Evolutionary conservation across 2,113 vertebrate genomes (phyloP), one percentile per base, ranked within the genome.

Genomic region (Peromyscus leucopus): DNA sequence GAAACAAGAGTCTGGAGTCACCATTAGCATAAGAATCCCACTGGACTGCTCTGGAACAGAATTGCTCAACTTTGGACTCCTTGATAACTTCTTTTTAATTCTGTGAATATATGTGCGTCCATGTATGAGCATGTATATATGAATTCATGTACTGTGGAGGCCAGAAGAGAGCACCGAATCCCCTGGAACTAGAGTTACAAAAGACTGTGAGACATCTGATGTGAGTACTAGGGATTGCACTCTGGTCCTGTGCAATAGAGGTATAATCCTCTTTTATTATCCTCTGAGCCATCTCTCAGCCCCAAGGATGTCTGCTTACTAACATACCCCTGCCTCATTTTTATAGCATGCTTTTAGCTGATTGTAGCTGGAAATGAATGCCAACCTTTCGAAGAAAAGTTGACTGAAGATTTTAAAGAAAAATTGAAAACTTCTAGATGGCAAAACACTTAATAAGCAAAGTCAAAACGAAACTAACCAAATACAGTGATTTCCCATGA

Each of bases 371-470:
- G 7, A 39, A 63, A 24, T 82, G 65, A 82, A 95, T 91, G 21
- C 36, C 94, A 69, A 33, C 33, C 48, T 74, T 89, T 89, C 46
- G 26, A 67, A 69, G 39, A 91, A 69, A 88, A 19, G 2, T 42
- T 63, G 7, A 11, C 36, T 67, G 19, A 96, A 96, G 24, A 74
- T 83, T 80, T 96, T 92, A 92, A 83, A 83, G 67, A 91, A 95
- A 80, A n/a, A 71, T 71, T 51, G 13, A 57, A 96, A 96, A 86
- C 24, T 71, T 93, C 17, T 76, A 26, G 31, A 39, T 74, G 21
- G 42, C 78, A 97, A 96, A 94, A 97, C n/a, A 90, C 7, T 80
- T 67, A 26, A 67, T 72, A 90, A 80, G 67, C 28, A 88, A 96
- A 93, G 21, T 65, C n/a, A 96, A 91, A 93, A 93, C 75, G 79